A percentile compares a stretch with the other conserved stretches of the same genome.
Conservation (phyloP, 2,113 vertebrate species). For the Melanotaenia duboulayi region DNA sequence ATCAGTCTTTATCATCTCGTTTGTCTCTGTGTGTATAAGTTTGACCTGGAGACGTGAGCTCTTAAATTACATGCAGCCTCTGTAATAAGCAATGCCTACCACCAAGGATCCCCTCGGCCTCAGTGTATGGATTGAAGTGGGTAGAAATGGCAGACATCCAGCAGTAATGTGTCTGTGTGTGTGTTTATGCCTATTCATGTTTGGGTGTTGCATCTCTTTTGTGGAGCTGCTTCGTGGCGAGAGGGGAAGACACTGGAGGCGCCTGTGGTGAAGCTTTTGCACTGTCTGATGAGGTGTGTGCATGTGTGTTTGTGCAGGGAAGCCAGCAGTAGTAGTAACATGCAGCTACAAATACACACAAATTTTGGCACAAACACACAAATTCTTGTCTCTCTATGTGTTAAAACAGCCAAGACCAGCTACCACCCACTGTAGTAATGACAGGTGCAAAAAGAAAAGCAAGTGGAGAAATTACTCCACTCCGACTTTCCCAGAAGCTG, state of each 20-base stretch:
- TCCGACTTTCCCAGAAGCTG: constrained; percentile 42
- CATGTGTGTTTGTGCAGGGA: background rate
- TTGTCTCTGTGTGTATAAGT: constrained; percentile 38
- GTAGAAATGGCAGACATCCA: constrained; percentile 66
- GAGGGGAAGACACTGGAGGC: constrained; percentile 52
- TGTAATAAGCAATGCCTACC: constrained; percentile 65
- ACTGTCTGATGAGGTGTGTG: constrained; percentile 31
- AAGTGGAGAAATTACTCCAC: constrained; percentile 44
- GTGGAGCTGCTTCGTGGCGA: constrained; percentile 52
- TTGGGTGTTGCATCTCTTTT: constrained; percentile 39
- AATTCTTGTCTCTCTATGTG: constrained; percentile 11
- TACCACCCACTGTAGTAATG: constrained; percentile 61
- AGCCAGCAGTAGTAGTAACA: constrained; percentile 7
- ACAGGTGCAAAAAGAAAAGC: constrained; percentile 68
- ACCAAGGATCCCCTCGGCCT: constrained; percentile 37
- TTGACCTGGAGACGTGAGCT: constrained; percentile 20
- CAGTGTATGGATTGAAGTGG: constrained; percentile 69
- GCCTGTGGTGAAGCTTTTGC: constrained; percentile 66
- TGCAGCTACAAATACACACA: constrained; percentile 17
- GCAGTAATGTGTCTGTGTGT: constrained; percentile 47
- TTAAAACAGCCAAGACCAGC: constrained; percentile 60
- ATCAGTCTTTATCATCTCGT: constrained; percentile 57
- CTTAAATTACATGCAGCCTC: constrained; percentile 50
- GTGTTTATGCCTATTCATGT: constrained; percentile 29
- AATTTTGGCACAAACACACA: constrained; percentile 1